Evolutionary conservation across 1,140 invertebrate species (phyloP).

Genomic region (Drosophila repleta): DNA sequence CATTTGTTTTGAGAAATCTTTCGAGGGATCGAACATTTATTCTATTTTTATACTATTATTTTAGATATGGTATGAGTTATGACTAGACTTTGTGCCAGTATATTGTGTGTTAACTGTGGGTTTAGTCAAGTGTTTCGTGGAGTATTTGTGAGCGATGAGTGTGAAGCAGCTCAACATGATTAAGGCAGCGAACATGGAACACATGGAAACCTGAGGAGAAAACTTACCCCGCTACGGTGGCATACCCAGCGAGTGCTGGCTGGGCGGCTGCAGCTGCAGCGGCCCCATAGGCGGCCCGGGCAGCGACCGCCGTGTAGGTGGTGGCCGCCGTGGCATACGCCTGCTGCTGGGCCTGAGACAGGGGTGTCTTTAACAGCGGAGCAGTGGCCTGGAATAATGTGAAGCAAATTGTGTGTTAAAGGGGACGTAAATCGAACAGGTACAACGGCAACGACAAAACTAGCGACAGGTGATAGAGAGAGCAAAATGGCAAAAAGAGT

Average conservation of each 20-base stretch:
- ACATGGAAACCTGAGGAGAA: background rate
- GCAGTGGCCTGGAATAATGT: constrained; percentile 87
- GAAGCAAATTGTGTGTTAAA: constrained; percentile 84
- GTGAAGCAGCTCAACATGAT: background rate
- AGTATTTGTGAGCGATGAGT: too few species aligned
- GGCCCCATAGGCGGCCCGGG: constrained; percentile 91
- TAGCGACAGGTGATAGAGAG: constrained; percentile 53
- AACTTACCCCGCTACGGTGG: constrained; percentile 84
- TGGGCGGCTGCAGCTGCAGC: constrained; percentile 92
- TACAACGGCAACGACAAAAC: constrained; percentile 37
- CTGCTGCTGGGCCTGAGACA: constrained; percentile 87
- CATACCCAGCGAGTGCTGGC: constrained; percentile 89
- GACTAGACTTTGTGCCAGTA: too few species aligned
- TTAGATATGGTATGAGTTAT: too few species aligned
- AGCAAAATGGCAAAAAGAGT: constrained; percentile 59
- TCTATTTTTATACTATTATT: too few species aligned
- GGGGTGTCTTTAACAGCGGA: constrained; percentile 88
- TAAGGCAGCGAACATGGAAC: constrained; percentile 2
- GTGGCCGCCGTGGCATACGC: constrained; percentile 88
- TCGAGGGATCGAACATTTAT: too few species aligned
- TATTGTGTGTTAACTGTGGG: constrained; percentile 5
- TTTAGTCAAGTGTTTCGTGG: background rate
- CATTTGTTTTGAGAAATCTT: too few species aligned
- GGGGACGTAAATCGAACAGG: constrained; percentile 9
- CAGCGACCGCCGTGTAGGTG: constrained; percentile 92